These are phyloP conservation scores for Oxyura jamaicensis DNA, from an alignment of 2,113 vertebrate genomes.

Conservation along the genomic window DNA sequence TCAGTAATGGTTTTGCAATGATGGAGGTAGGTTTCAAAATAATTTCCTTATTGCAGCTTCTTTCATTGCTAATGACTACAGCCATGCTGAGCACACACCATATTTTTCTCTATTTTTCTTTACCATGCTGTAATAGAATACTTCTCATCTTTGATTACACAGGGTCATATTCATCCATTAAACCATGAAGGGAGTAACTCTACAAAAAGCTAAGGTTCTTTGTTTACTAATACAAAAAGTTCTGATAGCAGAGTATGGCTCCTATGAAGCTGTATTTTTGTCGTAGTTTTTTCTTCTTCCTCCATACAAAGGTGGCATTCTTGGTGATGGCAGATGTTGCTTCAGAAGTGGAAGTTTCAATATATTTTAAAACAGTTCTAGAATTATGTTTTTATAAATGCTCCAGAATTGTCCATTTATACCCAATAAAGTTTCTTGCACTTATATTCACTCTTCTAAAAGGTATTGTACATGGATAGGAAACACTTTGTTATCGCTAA, in stretches of 20 bases:
- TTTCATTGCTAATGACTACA: not conserved
- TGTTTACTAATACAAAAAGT: not conserved
- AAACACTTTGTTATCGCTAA: not conserved
- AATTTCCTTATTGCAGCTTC: not conserved
- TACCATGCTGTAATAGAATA: not conserved
- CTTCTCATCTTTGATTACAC: not conserved
- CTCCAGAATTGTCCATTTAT: not conserved
- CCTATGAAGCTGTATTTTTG: not conserved
- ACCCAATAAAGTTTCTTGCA: not conserved
- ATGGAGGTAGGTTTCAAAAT: not conserved
- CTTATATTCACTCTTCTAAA: not conserved
- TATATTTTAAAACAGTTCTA: not conserved
- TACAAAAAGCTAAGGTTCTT: not conserved
- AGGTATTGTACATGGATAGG: not conserved
- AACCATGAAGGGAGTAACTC: not conserved
- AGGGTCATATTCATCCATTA: not conserved
- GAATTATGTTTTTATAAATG: not conserved
- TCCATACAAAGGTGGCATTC: not conserved
- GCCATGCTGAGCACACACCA: not conserved
- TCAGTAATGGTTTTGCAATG: not conserved
- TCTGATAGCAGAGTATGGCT: not conserved
- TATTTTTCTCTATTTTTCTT: not conserved
- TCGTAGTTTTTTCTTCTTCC: not conserved
- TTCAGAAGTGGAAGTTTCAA: not conserved
- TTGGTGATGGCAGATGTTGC: not conserved